Percentiles rank a stretch among this genome's conserved stretches.
These are phyloP conservation scores for Drosophila hydei DNA, from an alignment of 1,140 invertebrate species.

Conservation along the genomic window DNA sequence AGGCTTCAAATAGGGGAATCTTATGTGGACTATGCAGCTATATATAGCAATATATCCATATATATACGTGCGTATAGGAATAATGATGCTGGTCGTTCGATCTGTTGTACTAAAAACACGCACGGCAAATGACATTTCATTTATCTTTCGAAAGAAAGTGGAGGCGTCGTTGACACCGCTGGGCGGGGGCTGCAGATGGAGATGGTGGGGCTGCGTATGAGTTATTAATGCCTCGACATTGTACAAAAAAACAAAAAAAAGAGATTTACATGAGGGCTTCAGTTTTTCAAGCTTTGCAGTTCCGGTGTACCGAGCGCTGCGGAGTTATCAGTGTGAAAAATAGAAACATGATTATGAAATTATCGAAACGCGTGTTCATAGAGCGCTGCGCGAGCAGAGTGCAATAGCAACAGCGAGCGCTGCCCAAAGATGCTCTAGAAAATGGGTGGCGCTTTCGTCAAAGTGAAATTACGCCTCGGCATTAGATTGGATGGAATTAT, in stretches of 20 bases:
- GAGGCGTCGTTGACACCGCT: constrained; percentile 23
- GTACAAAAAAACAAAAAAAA: constrained; percentile 3
- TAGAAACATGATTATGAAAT: constrained; percentile 81
- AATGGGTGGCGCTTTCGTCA: constrained; percentile 72
- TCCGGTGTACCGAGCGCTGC: constrained; percentile 50
- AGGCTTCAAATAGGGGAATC: constrained; percentile 1
- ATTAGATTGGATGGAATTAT: constrained; percentile 71
- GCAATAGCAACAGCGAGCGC: background rate
- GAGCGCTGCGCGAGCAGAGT: background rate
- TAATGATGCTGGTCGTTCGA: constrained; percentile 32
- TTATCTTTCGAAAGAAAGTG: constrained; percentile 58
- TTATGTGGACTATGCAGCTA: background rate
- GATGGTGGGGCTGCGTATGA: constrained; percentile 29
- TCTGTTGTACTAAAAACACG: constrained; percentile 26
- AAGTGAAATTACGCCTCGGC: constrained; percentile 73
- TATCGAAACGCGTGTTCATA: constrained; percentile 27
- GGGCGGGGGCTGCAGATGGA: no score
- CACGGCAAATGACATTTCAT: constrained; percentile 70
- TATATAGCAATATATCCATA: background rate
- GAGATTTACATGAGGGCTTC: constrained; percentile 6
- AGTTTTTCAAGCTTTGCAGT: constrained; percentile 56
- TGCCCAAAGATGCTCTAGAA: constrained; percentile 27
- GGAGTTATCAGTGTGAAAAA: constrained; percentile 72
- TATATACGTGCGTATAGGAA: background rate
- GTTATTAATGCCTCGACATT: constrained; percentile 56